Percentiles rank a stretch among this genome's conserved stretches.
These are phyloP conservation scores for Clarias laeviceps DNA, from an alignment of 2,797 vertebrate genomes.

Conservation along the genomic window DNA sequence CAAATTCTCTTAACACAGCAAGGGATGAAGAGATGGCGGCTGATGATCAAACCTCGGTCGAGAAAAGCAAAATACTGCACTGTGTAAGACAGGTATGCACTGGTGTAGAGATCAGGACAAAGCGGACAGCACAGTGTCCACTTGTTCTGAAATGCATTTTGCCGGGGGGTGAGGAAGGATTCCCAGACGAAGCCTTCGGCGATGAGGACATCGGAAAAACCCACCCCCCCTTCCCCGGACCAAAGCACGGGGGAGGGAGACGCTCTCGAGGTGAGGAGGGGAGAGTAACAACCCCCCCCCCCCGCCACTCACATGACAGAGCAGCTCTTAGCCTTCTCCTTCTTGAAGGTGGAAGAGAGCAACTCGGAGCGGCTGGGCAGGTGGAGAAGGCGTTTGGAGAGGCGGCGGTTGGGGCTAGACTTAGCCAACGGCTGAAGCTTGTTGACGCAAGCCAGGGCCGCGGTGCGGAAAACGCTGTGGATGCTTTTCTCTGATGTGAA, in stretches of 20 bases:
- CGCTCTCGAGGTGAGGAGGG: constrained; percentile 47
- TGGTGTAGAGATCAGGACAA: constrained; percentile 74
- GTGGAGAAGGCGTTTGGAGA: constrained; percentile 92
- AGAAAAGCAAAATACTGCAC: constrained; percentile 66
- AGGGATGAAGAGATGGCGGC: constrained; percentile 59
- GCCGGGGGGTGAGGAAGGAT: constrained; percentile 74
- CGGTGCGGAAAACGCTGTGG: constrained; percentile 91
- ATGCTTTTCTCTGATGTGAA: constrained; percentile 96
- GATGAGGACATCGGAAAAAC: constrained; percentile 73
- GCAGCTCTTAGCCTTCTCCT: constrained; percentile 95
- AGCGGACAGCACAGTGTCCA: constrained; percentile 75
- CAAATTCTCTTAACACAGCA: constrained; percentile 66
- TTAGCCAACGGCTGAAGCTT: constrained; percentile 77
- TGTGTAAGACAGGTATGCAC: constrained; percentile 69
- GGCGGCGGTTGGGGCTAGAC: constrained; percentile 84
- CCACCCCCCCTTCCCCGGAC: constrained; percentile 74
- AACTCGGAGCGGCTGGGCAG: constrained; percentile 91
- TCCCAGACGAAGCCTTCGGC: constrained; percentile 69
- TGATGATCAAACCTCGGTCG: constrained; percentile 65
- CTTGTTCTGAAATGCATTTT: constrained; percentile 74
- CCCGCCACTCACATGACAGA: constrained; percentile 86
- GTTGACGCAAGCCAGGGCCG: constrained; percentile 87
- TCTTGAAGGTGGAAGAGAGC: constrained; percentile 92
- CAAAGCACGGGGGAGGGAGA: constrained; percentile 67
- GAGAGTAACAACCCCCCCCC: constrained; percentile 38